phyloP scores from a whole-genome alignment of 2,888 invertebrate genomes.

The Drosophila kanekoi region DNA sequence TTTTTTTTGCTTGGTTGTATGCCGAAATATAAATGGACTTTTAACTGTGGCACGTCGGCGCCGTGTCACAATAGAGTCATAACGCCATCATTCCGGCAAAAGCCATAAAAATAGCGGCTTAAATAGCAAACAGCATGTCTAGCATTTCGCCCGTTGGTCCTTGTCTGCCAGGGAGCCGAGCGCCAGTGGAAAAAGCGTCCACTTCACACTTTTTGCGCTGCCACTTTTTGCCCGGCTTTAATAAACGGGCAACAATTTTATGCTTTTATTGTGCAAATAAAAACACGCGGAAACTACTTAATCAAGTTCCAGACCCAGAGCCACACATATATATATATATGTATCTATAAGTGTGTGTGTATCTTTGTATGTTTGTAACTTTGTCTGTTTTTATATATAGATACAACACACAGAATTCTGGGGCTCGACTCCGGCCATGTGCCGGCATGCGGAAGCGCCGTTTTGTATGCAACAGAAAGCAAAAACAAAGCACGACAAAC shows the following conservation, averaged over 20 bases:
- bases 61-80: slow-evolving; percentile 72
- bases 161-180: slow-evolving; percentile 5
- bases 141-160: slow-evolving; percentile 36
- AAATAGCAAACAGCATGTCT: slow-evolving; percentile 71
- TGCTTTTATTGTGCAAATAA: slow-evolving; percentile 81
- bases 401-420: slow-evolving; percentile 2
- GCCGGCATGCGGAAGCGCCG: slow-evolving; percentile 51
- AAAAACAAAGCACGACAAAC: slow-evolving; percentile 46
- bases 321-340: slow-evolving; percentile 6
- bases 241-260: slow-evolving; percentile 55
- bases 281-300: slow-evolving; percentile 83
- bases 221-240: slow-evolving; percentile 56
- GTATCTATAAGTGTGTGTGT: not conserved
- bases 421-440: slow-evolving; percentile 14
- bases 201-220: slow-evolving; percentile 68
- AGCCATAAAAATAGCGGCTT: slow-evolving; percentile 72
- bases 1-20: slow-evolving; percentile 6
- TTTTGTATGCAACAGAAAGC: slow-evolving; percentile 57
- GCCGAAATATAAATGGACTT: slow-evolving; percentile 54
- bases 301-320: slow-evolving; percentile 70
- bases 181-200: slow-evolving; percentile 43
- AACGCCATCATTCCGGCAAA: slow-evolving; percentile 66
- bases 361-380: not conserved
- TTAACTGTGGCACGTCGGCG: slow-evolving; percentile 66
- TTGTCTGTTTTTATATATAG: slow-evolving; percentile 3